Percentiles rank a stretch among this genome's conserved stretches.
These are phyloP conservation scores for Sphecodes monilicornis DNA, from an alignment of 2,888 invertebrate genomes.

Conservation along the genomic window DNA sequence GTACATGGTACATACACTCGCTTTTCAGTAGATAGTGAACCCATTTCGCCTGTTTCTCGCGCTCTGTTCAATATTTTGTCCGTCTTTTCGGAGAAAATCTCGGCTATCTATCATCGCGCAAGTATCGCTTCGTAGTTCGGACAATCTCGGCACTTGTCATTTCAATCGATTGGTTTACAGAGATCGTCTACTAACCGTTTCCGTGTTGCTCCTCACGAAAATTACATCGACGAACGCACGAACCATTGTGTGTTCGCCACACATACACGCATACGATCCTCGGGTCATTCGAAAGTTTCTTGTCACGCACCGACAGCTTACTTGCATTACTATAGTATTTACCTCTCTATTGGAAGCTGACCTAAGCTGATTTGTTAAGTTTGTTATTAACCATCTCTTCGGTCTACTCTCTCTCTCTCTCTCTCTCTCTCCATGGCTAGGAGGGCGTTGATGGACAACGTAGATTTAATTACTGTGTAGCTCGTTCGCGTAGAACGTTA, in stretches of 20 bases:
- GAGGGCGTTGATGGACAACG: slow-evolving; percentile 12
- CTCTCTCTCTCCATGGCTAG: neutral
- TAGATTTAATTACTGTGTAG: slow-evolving; percentile 53
- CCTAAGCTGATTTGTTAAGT: neutral
- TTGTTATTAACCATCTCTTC: slow-evolving; percentile 47
- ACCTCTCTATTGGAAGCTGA: neutral
- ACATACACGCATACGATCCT: slow-evolving; percentile 11
- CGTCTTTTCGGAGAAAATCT: slow-evolving; percentile 21
- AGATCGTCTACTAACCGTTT: slow-evolving; percentile 19
- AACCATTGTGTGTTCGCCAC: slow-evolving; percentile 29
- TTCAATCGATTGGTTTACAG: slow-evolving; percentile 32
- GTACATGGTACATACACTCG: too few species aligned
- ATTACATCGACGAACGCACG: slow-evolving; percentile 25
- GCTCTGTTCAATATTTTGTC: slow-evolving; percentile 28
- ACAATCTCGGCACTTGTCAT: slow-evolving; percentile 45
- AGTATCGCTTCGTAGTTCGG: slow-evolving; percentile 42
- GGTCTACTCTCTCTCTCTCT: neutral
- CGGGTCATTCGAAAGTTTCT: neutral
- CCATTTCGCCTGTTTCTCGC: slow-evolving; percentile 60
- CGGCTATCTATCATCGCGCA: neutral
- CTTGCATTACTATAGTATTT: too few species aligned
- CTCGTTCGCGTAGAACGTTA: slow-evolving; percentile 36
- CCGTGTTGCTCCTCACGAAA: slow-evolving; percentile 45
- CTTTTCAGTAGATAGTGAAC: slow-evolving; percentile 75
- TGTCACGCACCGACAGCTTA: neutral